phyloP scores from a whole-genome alignment of 2,888 invertebrate species.

The Conchocele bisecta region DNA sequence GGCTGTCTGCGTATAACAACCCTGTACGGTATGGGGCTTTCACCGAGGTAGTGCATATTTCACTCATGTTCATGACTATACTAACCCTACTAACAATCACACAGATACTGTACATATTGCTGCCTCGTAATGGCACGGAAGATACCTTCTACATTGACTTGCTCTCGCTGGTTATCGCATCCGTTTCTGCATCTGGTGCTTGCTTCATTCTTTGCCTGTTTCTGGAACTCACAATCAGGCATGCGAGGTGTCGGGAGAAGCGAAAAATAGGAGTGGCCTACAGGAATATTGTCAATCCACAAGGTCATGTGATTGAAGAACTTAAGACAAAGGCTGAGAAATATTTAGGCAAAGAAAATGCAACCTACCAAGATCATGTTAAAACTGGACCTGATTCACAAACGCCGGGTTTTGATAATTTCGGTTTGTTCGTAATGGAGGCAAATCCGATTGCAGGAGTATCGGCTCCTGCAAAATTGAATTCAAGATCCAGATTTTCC shows the following conservation, averaged over 20 bases:
- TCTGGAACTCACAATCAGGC: slow-evolving; percentile 40
- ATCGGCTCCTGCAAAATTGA: too few species aligned
- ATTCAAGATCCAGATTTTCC: too few species aligned
- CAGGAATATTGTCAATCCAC: too few species aligned
- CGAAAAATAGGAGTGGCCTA: too few species aligned
- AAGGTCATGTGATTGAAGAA: too few species aligned
- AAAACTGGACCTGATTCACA: too few species aligned
- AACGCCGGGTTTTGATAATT: too few species aligned
- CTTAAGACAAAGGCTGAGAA: too few species aligned
- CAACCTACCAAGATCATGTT: too few species aligned
- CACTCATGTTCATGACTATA: slow-evolving; percentile 32
- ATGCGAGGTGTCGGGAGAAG: slow-evolving; percentile 33
- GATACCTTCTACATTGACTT: slow-evolving; percentile 11
- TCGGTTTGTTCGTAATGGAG: too few species aligned
- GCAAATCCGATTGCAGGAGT: too few species aligned
- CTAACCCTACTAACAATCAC: slow-evolving; percentile 25
- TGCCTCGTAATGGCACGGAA: background rate
- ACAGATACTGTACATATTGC: slow-evolving; percentile 10
- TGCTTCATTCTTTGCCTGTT: slow-evolving; percentile 9
- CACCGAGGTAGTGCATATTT: slow-evolving; percentile 39
- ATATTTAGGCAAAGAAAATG: too few species aligned
- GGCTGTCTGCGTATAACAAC: slow-evolving; percentile 42
- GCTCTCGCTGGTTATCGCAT: slow-evolving; percentile 14
- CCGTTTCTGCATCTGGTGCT: background rate
- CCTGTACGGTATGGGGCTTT: slow-evolving; percentile 48